Percentiles rank a stretch among this genome's conserved stretches.
phyloP scores from a whole-genome alignment of 1,140 invertebrate genomes.

The Magallana ariakensis region DNA sequence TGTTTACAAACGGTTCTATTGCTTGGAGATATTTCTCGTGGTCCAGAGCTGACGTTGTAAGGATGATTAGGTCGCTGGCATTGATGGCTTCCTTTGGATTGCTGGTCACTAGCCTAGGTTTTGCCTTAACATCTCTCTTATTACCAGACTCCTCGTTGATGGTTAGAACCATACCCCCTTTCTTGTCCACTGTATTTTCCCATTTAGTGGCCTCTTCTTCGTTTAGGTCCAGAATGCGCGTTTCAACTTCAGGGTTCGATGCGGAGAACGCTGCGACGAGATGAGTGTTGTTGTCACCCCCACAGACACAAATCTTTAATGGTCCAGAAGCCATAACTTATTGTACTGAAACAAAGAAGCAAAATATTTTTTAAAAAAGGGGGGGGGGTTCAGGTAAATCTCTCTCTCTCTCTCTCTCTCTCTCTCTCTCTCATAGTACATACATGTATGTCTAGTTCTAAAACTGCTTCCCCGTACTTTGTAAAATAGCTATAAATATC shows the following conservation, averaged over 20 bases:
- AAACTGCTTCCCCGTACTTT: no score
- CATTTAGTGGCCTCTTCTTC: conserved; percentile 72
- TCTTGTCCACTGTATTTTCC: conserved; percentile 60
- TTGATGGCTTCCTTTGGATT: conserved; percentile 62
- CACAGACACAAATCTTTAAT: conserved; percentile 65
- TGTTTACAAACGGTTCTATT: conserved; percentile 63
- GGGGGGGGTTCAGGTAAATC: no score
- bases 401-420: no score
- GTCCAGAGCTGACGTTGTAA: conserved; percentile 66
- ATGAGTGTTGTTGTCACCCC: conserved; percentile 72
- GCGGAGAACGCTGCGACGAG: conserved; percentile 69
- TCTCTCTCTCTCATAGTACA: no score
- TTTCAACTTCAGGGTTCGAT: conserved; percentile 62
- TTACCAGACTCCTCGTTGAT: conserved; percentile 62
- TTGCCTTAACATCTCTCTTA: conserved; percentile 52
- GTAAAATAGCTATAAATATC: no score
- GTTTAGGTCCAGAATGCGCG: conserved; percentile 67
- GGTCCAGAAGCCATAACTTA: conserved; percentile 19
- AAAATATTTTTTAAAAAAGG: no score
- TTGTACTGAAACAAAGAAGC: neutral
- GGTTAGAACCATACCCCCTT: conserved; percentile 60
- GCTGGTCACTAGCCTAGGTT: conserved; percentile 65
- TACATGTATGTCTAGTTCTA: no score
- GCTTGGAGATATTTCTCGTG: conserved; percentile 70
- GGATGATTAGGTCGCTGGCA: conserved; percentile 66